A percentile compares a stretch with the other conserved stretches of the same genome.
Evolutionary conservation across 1,140 invertebrate genomes (phyloP).

Genomic region (Sycobia sp.): DNA sequence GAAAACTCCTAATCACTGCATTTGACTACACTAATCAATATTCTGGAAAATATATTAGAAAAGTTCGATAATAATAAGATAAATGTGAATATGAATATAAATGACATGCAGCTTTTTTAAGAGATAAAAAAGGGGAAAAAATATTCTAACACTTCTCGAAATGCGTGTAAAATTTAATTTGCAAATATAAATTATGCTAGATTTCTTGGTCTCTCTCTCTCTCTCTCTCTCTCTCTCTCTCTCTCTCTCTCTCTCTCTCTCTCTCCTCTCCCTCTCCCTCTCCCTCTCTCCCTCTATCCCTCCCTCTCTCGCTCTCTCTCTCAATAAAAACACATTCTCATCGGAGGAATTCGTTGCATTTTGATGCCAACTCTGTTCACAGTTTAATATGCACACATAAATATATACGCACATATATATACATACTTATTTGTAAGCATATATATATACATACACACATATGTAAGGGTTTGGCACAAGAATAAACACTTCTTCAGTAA

Average conservation of each 20-base stretch:
- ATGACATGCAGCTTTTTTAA: conserved; percentile 20
- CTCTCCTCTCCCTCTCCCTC: too few species aligned
- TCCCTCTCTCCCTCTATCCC: too few species aligned
- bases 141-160: conserved; percentile 9
- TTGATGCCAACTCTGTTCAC: conserved; percentile 29
- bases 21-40: conserved; percentile 41
- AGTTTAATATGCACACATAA: conserved; percentile 20
- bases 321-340: conserved; percentile 25
- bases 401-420: conserved; percentile 20
- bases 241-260: too few species aligned
- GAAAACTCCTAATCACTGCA: conserved; percentile 7
- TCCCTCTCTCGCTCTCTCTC: too few species aligned
- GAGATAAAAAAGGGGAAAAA: conserved; percentile 26
- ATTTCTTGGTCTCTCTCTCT: conserved; percentile 1
- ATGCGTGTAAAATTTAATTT: conserved; percentile 11
- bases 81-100: conserved; percentile 5
- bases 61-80: conserved; percentile 23
- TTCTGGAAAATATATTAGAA: conserved; percentile 49
- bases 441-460: conserved; percentile 38
- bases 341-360: conserved; percentile 50
- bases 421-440: conserved; percentile 14
- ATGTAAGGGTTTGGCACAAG: conserved; percentile 56
- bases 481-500: conserved; percentile 52
- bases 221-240: too few species aligned
- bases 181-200: conserved; percentile 14